Evolutionary conservation across 2,113 vertebrate genomes (phyloP).

Genomic region (Aegithalos caudatus): DNA sequence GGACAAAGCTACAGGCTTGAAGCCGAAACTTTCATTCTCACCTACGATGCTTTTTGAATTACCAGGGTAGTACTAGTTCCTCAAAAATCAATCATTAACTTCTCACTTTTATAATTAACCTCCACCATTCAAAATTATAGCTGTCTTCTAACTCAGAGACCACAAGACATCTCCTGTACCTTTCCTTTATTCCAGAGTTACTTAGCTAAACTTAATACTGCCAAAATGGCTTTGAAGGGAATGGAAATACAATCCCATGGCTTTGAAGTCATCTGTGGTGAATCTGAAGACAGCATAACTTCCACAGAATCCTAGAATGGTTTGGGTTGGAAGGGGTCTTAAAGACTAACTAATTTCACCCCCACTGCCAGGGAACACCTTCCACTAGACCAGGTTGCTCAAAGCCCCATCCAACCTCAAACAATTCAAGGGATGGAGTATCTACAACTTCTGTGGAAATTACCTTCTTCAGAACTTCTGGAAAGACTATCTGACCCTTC

Average conservation of each 20-base stretch:
- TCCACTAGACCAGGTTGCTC: not conserved
- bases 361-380: not conserved
- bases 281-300: not conserved
- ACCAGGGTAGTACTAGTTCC: not conserved
- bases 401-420: not conserved
- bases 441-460: not conserved
- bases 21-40: not conserved
- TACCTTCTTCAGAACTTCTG: not conserved
- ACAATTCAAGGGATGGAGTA: not conserved
- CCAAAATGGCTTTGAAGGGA: no score
- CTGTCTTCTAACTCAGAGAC: not conserved
- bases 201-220: not conserved
- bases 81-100: not conserved
- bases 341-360: not conserved
- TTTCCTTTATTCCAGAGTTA: not conserved
- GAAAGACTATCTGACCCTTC: not conserved
- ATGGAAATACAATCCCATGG: accelerated
- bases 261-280: not conserved
- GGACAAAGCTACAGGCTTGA: not conserved
- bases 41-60: not conserved
- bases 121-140: not conserved
- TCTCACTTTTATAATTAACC: not conserved
- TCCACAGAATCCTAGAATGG: not conserved
- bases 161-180: not conserved
- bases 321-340: not conserved